Evolutionary conservation across 2,888 invertebrate genomes (phyloP).

Genomic region (Meiosimyza decipiens): DNA sequence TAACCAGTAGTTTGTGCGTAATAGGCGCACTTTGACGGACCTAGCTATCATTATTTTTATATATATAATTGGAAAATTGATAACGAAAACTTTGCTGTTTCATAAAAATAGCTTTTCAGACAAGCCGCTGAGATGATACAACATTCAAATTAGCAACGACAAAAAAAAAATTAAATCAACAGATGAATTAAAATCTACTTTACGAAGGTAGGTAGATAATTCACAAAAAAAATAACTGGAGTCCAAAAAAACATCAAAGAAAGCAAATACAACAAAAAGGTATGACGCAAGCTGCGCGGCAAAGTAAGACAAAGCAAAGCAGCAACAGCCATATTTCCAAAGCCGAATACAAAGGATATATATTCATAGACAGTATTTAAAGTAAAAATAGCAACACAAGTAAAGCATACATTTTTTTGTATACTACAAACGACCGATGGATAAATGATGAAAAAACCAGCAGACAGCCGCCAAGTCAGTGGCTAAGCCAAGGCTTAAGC

Average conservation of each 20-base stretch:
- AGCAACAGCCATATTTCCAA: not conserved
- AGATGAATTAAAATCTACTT: constrained; percentile 4
- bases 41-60: too few relatives aligned
- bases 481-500: constrained; percentile 11
- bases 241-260: constrained; percentile 3
- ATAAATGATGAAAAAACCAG: not conserved
- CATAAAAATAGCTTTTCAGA: not conserved
- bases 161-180: constrained; percentile 12
- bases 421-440: not conserved
- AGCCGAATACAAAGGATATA: not conserved
- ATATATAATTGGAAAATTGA: too few relatives aligned
- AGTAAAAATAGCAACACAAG: not conserved
- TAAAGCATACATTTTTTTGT: too few relatives aligned
- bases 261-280: constrained; percentile 1
- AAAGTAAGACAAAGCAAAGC: constrained; percentile 8
- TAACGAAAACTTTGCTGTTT: too few relatives aligned
- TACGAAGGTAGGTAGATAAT: not conserved
- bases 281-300: not conserved
- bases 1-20: too few relatives aligned
- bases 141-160: not conserved
- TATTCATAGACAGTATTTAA: not conserved
- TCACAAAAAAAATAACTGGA: constrained; percentile 7
- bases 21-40: too few relatives aligned
- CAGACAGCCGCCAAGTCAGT: not conserved
- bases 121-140: not conserved